Conservation (phyloP, 30 jellyfish, hydroid and myxozoan genomes). For the Clytia hemisphaerica region DNA sequence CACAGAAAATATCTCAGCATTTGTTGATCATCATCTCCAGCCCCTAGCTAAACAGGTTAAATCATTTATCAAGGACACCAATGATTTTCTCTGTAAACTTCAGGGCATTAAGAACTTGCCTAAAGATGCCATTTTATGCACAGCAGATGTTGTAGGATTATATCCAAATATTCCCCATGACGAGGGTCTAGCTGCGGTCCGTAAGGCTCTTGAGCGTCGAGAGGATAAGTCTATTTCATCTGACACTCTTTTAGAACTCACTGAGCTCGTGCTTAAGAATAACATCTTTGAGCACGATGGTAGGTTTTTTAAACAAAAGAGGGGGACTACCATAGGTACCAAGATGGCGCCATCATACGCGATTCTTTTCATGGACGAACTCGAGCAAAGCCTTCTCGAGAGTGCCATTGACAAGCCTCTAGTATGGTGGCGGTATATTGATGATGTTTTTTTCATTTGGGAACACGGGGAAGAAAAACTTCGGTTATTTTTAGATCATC, state of each 20-base stretch:
- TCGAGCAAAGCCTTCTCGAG: conserved; percentile 16
- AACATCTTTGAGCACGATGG: neutral
- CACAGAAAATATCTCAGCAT: conserved; percentile 29
- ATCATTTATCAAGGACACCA: conserved; percentile 41
- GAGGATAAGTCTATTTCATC: neutral
- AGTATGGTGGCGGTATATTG: conserved; percentile 38
- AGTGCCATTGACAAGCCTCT: conserved; percentile 10
- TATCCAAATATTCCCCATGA: conserved; percentile 18
- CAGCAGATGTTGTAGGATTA: conserved; percentile 25
- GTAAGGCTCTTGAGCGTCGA: neutral
- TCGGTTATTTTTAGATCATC: neutral
- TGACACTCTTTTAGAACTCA: neutral
- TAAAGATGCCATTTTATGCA: neutral
- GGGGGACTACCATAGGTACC: conserved; percentile 40
- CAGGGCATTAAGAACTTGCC: neutral
- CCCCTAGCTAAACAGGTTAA: conserved; percentile 18
- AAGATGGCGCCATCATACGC: conserved; percentile 23
- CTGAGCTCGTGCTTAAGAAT: neutral
- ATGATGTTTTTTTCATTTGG: conserved; percentile 24
- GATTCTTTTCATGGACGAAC: conserved; percentile 23
- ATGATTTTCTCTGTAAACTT: conserved; percentile 17
- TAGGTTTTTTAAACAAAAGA: conserved; percentile 5
- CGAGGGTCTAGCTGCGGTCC: neutral
- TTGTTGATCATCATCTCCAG: conserved; percentile 27
- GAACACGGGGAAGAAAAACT: conserved; percentile 36